These are phyloP conservation scores for Macroteleia sp. DNA, from an alignment of 2,888 invertebrate genomes.

Conservation along the genomic window DNA sequence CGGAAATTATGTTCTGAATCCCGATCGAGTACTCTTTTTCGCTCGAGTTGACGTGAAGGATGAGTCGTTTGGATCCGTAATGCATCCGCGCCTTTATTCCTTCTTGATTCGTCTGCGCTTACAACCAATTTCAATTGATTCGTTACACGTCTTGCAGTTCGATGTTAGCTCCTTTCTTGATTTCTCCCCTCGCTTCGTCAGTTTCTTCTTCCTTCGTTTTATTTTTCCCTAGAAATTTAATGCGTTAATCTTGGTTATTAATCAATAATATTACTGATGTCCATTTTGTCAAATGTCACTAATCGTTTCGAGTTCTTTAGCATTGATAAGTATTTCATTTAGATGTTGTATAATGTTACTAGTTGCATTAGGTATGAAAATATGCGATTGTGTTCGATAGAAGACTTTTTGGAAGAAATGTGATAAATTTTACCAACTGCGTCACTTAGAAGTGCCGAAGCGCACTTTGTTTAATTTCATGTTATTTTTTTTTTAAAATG, in stretches of 20 bases:
- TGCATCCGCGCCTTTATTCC: conserved; percentile 56
- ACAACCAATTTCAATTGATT: conserved; percentile 76
- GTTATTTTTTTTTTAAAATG: no score
- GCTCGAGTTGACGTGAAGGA: conserved; percentile 49
- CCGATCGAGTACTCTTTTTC: conserved; percentile 58
- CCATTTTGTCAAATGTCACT: conserved; percentile 2
- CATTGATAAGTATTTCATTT: no score
- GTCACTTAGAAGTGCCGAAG: no score
- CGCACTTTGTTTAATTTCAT: no score
- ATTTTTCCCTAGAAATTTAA: conserved; percentile 75
- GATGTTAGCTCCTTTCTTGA: conserved; percentile 66
- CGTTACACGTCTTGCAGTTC: conserved; percentile 71
- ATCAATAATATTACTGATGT: conserved; percentile 71
- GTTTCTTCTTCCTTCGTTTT: conserved; percentile 72
- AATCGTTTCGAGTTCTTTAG: conserved; percentile 29
- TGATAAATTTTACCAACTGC: no score
- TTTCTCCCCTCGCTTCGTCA: conserved; percentile 76
- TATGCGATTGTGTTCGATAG: no score
- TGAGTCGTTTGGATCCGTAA: conserved; percentile 55
- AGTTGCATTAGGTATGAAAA: no score
- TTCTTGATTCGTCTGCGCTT: conserved; percentile 41
- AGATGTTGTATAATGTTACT: no score
- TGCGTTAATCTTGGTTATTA: conserved; percentile 76
- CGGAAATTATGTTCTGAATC: conserved; percentile 58
- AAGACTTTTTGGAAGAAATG: no score